phyloP scores from a whole-genome alignment of 1,140 invertebrate genomes.

The Sminthurinus signatus region DNA sequence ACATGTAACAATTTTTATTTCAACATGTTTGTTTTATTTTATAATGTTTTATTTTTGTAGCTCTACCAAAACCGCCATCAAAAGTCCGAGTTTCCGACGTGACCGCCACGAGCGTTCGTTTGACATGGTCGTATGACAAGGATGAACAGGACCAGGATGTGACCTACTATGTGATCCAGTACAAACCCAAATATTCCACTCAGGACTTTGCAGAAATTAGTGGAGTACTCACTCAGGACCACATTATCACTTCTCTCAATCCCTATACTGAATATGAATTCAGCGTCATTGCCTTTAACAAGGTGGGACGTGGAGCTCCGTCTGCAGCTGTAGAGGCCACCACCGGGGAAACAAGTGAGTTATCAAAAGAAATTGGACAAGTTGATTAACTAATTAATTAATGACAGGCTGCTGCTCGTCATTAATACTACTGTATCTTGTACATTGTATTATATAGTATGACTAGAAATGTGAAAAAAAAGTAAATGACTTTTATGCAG shows the following conservation, averaged over 20 bases:
- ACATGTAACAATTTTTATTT: no score
- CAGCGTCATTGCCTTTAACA: slow-evolving; percentile 89
- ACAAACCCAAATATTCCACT: slow-evolving; percentile 74
- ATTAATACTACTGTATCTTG: no score
- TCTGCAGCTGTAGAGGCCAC: slow-evolving; percentile 80
- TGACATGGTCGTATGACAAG: slow-evolving; percentile 83
- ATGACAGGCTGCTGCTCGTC: no score
- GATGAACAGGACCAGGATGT: slow-evolving; percentile 67
- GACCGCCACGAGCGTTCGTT: slow-evolving; percentile 80
- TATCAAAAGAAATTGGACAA: no score
- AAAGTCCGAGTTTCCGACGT: slow-evolving; percentile 84
- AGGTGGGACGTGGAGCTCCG: slow-evolving; percentile 78
- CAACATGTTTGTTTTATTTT: neutral
- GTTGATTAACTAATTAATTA: no score
- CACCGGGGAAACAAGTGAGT: slow-evolving; percentile 91
- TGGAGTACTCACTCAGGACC: slow-evolving; percentile 86
- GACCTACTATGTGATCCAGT: slow-evolving; percentile 90
- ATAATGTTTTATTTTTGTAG: slow-evolving; percentile 47
- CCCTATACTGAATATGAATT: slow-evolving; percentile 97
- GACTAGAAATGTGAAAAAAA: no score
- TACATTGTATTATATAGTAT: no score
- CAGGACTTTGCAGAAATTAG: slow-evolving; percentile 63
- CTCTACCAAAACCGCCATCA: slow-evolving; percentile 77
- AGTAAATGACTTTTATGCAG: no score
- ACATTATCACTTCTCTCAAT: slow-evolving; percentile 77